Conservation (phyloP, 2,888 invertebrate species). For the Monoplex corrugatus region DNA sequence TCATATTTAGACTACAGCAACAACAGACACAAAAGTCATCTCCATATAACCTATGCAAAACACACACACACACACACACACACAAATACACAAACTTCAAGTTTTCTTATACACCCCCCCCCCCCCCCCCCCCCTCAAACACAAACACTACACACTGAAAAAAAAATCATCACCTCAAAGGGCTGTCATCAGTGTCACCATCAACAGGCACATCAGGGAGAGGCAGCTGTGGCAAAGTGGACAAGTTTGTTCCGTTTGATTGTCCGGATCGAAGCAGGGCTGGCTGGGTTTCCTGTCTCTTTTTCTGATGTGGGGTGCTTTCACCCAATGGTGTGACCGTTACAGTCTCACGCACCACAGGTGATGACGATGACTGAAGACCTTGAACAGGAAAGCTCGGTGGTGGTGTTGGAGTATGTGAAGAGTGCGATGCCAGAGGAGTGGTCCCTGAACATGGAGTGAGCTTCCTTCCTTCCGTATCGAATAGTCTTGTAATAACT, state of each 20-base stretch:
- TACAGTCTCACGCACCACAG: background rate
- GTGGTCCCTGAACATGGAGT: background rate
- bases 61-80: no score
- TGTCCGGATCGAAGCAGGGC: background rate
- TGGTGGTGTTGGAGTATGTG: background rate
- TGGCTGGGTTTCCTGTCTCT: background rate
- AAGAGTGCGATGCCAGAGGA: background rate
- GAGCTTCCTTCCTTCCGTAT: constrained; percentile 28
- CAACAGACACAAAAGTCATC: no score
- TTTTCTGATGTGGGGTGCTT: background rate
- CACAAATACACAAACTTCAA: background rate
- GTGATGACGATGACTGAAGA: background rate
- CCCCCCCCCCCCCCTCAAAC: background rate
- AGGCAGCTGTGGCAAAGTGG: constrained; percentile 85
- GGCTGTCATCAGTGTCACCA: constrained; percentile 59
- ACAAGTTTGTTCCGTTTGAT: constrained; percentile 32
- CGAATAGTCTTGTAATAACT: constrained; percentile 45
- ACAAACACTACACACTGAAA: no score
- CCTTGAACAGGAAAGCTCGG: background rate
- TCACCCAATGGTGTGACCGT: background rate
- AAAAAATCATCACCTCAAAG: constrained; percentile 66
- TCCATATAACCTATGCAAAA: no score
- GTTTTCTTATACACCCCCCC: no score
- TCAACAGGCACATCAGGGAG: constrained; percentile 89
- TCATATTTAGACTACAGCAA: no score